Evolutionary conservation across 2,888 invertebrate species (phyloP), one percentile per base, ranked within the genome.

Genomic region (Dynastes hyllus): DNA sequence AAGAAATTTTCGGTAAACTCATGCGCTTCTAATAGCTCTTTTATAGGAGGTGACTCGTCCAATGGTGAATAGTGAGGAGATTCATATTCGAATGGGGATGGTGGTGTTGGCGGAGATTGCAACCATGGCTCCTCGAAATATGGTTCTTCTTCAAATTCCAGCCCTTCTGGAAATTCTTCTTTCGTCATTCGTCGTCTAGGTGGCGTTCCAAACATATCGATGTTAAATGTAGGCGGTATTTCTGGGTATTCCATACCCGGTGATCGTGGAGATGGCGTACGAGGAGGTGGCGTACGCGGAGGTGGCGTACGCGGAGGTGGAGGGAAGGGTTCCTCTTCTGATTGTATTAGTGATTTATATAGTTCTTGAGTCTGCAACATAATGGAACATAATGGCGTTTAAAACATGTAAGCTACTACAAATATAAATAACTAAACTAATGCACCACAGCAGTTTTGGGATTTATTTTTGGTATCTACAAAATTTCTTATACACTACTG

Each of bases 41-140:
- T 63, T 16, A 79, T 11, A 1, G 79, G 79, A 2, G 79, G 79
- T n/a, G 79, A 70, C 16, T 76, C 76, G 29, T 8, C 71, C 13
- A 53, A 37, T 6, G 50, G 70, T 29, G 50, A 61, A 0, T 16
- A 78, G n/a, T 61, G 13, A n/a, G 78, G 78, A 8, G 78, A 78
- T n/a, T 76, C 55, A 9, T 75, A 78, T 63, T 73, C 71, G n/a
- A 70, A 65, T 27, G 71, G 78, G 29, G 78, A 65, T 11, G 78
- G 78, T 5, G 78, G 78, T 65, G 78, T 65, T 3, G 78, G 78
- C 5, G 78, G 78, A 11, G 78, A 73, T 6, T 3, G 2, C 6
- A 75, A 22, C 73, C 73, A 75, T 6, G 73, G 73, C 11, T 75
- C 73, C 0, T 58, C 73, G 27, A 75, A 61, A n/a, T 16, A 11